Conservation (phyloP, 2,113 vertebrate genomes). For the Elephas maximus region DNA sequence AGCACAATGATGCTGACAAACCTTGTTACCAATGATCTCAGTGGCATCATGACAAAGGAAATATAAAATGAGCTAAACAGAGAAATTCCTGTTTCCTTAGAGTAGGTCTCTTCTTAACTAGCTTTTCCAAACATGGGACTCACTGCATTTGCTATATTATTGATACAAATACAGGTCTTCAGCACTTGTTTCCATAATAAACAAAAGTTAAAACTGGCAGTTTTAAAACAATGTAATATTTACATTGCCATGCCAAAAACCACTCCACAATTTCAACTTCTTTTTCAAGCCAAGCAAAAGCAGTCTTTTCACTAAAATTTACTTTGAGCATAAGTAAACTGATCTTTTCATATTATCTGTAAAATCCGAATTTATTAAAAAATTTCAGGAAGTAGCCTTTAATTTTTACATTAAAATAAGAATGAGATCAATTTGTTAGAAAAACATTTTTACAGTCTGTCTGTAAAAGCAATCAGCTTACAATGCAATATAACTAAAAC, state of each 20-base stretch:
- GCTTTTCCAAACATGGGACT: background rate
- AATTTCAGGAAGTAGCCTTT: constrained; percentile 15
- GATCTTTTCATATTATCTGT: constrained; percentile 13
- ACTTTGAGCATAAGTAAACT: background rate
- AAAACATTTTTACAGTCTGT: background rate
- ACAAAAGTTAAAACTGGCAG: background rate
- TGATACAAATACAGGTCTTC: background rate
- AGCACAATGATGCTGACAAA: background rate
- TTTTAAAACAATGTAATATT: background rate
- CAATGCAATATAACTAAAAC: background rate
- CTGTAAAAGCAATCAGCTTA: background rate
- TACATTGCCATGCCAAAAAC: background rate
- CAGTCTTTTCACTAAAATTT: background rate
- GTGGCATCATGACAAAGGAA: background rate
- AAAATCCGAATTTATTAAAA: constrained; percentile 48
- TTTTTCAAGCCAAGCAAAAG: constrained; percentile 19
- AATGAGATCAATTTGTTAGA: background rate
- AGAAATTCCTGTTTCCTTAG: background rate
- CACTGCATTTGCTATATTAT: background rate
- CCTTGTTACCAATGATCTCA: background rate
- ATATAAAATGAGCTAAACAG: background rate
- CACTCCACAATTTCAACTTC: background rate
- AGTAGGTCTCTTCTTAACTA: background rate
- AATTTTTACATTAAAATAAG: constrained; percentile 14
- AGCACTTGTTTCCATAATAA: background rate